These are phyloP conservation scores for Dichetophora obliterata DNA, from an alignment of 2,888 invertebrate genomes.

Conservation along the genomic window DNA sequence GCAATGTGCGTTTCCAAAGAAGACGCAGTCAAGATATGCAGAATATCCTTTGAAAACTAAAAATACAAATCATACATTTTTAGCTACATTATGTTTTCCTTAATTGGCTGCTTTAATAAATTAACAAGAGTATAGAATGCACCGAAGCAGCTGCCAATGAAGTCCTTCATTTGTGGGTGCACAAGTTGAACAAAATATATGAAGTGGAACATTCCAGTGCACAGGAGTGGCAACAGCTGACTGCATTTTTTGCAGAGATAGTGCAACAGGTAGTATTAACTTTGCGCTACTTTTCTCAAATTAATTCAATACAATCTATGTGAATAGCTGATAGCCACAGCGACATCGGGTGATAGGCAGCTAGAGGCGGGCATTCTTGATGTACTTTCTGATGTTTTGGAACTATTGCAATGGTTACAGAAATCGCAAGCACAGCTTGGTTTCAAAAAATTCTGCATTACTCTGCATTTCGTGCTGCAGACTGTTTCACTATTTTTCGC, in stretches of 20 bases:
- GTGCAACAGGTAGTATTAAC: slow-evolving; percentile 21
- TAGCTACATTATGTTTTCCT: neutral
- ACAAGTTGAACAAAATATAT: slow-evolving; percentile 41
- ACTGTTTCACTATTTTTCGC: slow-evolving; percentile 33
- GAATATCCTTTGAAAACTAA: slow-evolving; percentile 61
- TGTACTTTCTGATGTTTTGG: slow-evolving; percentile 37
- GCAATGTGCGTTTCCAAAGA: slow-evolving; percentile 73
- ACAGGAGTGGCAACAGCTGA: slow-evolving; percentile 35
- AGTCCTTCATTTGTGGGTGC: slow-evolving; percentile 42
- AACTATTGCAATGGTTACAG: slow-evolving; percentile 41
- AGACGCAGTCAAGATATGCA: slow-evolving; percentile 71
- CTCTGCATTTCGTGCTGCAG: slow-evolving; percentile 37
- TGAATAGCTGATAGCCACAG: neutral
- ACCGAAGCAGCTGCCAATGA: slow-evolving; percentile 14
- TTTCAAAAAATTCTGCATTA: slow-evolving; percentile 8
- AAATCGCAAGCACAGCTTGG: slow-evolving; percentile 25
- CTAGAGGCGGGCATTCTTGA: neutral
- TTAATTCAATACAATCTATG: neutral
- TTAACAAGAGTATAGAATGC: neutral
- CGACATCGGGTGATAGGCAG: neutral
- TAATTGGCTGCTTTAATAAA: slow-evolving; percentile 61
- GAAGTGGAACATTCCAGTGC: slow-evolving; percentile 23
- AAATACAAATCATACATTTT: slow-evolving; percentile 61
- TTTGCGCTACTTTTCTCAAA: neutral
- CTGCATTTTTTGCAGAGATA: slow-evolving; percentile 37